A percentile compares a stretch with the other conserved stretches of the same genome.
Conservation (phyloP, 2,797 vertebrate genomes). For the Coreius guichenoti region DNA sequence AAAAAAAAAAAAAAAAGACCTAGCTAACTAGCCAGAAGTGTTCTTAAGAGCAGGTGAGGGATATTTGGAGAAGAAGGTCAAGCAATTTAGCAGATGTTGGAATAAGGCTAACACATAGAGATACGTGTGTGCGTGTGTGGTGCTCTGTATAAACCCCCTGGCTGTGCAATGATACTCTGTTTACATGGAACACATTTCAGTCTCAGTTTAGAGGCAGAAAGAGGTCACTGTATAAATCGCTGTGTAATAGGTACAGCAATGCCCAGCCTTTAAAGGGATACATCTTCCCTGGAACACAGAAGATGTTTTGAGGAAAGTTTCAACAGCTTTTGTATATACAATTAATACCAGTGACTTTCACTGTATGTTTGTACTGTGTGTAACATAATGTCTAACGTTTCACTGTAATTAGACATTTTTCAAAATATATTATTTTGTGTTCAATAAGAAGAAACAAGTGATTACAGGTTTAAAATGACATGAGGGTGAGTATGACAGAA, state of each 20-base stretch:
- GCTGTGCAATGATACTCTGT: conserved; percentile 31
- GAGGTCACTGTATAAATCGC: neutral
- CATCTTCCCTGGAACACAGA: neutral
- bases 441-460: neutral
- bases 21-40: neutral
- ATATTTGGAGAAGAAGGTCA: conserved; percentile 43
- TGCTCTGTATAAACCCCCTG: neutral
- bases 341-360: neutral
- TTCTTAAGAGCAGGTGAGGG: neutral
- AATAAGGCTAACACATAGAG: neutral
- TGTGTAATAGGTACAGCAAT: neutral
- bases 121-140: neutral
- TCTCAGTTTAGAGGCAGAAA: neutral
- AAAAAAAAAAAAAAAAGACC: too few relatives aligned
- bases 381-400: too few relatives aligned
- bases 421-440: neutral
- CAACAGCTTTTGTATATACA: neutral
- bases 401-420: neutral
- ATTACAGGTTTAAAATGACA: neutral
- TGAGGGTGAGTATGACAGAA: neutral
- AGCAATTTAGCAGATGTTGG: conserved; percentile 10
- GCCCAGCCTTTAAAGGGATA: neutral
- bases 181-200: conserved; percentile 29
- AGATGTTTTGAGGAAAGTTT: neutral
- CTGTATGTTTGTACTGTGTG: neutral